These are phyloP conservation scores for Drosophila rellima DNA, from an alignment of 2,888 invertebrate species.

Conservation along the genomic window DNA sequence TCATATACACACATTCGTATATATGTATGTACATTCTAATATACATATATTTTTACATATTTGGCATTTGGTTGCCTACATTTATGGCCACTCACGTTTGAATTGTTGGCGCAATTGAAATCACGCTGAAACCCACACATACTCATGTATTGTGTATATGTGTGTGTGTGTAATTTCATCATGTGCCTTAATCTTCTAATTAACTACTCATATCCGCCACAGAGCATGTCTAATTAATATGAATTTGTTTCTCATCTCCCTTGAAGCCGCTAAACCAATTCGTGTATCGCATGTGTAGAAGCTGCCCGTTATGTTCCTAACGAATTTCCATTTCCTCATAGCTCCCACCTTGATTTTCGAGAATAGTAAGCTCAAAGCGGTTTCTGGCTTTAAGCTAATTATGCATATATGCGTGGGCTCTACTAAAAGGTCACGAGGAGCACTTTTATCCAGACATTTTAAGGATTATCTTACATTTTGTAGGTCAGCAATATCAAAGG, in stretches of 20 bases:
- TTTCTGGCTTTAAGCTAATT: constrained; percentile 7
- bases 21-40: background rate
- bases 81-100: background rate
- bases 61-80: constrained; percentile 1
- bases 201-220: constrained; percentile 78
- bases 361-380: constrained; percentile 1
- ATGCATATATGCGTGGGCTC: background rate
- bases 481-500: background rate
- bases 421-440: background rate
- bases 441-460: background rate
- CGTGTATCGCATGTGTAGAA: constrained; percentile 15
- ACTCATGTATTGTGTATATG: constrained; percentile 1
- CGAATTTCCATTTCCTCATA: constrained; percentile 69
- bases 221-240: constrained; percentile 74
- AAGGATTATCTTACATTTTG: background rate
- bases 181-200: constrained; percentile 73
- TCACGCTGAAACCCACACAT: constrained; percentile 11
- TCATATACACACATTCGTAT: constrained; percentile 9
- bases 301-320: constrained; percentile 57
- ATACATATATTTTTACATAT: constrained; percentile 2
- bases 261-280: background rate
- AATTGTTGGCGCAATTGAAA: constrained; percentile 4
- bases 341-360: constrained; percentile 13
- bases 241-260: constrained; percentile 32
- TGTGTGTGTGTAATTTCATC: constrained; percentile 39